Evolutionary conservation across 2,113 vertebrate species (phyloP).

Genomic region (Scortum barcoo): DNA sequence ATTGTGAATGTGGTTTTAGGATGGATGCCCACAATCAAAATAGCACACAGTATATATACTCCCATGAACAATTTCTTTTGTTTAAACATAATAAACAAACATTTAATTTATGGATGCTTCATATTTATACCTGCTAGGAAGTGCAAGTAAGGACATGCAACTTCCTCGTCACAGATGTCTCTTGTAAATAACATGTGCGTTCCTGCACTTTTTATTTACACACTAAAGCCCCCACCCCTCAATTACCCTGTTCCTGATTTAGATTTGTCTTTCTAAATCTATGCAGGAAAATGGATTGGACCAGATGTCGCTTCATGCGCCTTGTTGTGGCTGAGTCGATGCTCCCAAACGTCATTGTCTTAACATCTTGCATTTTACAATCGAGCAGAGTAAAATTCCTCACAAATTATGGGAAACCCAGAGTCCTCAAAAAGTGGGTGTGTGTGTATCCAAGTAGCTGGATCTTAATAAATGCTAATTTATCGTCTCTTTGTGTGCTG

Average conservation of each 20-base stretch:
- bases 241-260: constrained; percentile 28
- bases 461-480: constrained; percentile 48
- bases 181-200: constrained; percentile 36
- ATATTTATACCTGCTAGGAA: constrained; percentile 10
- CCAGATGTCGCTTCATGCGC: constrained; percentile 57
- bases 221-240: constrained; percentile 19
- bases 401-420: constrained; percentile 43
- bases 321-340: constrained; percentile 29
- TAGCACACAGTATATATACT: not conserved
- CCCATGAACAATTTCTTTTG: not conserved
- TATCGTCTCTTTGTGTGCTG: constrained; percentile 31
- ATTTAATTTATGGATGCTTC: not conserved
- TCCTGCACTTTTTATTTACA: constrained; percentile 46
- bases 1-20: constrained; percentile 43
- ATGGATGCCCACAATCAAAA: constrained; percentile 37
- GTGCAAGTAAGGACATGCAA: constrained; percentile 27
- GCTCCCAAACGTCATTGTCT: constrained; percentile 27
- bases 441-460: constrained; percentile 2
- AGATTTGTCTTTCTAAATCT: constrained; percentile 52
- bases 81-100: constrained; percentile 23
- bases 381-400: constrained; percentile 21
- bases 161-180: constrained; percentile 38
- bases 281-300: constrained; percentile 42
- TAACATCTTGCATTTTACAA: constrained; percentile 41
- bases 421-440: constrained; percentile 7